Base-by-base conservation (phyloP, 2,113 vertebrate species). In the Sander lucioperca region DNA sequence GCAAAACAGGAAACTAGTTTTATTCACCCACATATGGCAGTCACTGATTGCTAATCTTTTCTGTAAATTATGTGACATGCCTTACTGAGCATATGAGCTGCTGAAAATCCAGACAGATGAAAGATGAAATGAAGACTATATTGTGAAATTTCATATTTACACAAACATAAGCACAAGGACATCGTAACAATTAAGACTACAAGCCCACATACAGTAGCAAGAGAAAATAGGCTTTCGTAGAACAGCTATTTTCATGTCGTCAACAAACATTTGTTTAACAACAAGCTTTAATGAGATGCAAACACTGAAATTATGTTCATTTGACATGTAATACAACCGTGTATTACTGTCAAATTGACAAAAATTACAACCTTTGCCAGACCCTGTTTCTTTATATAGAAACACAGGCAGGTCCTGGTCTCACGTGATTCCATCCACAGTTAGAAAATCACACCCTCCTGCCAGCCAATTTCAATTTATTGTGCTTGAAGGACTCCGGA, bases 401-500 rank as follows among this genome's bases (percentile, higher is more conserved):
- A 74, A 65, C 70, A 80, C 74, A 70, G 21, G 16, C 66, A 18
- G 48, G 27, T 39, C 6, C 30, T 51, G 27, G 27, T 82, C 63
- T 80, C 68, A 72, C 27, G 33, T 50, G 5, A 77, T 82, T 78
- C 75, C 48, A 51, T 77, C 25, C 10, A 68, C 19, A 36, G 57
- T 80, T 61, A 50, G 53, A 76, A 84, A 68, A 82, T 83, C 70
- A 80, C 69, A 65, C 68, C 56, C 27, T 30, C 11, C 18, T 56
- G 73, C 39, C 53, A 79, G 61, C 64, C 83, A 83, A 70, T 91
- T 89, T 67, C 79, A 80, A 86, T 87, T 57, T 63, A 90, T 76
- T 88, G 88, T 87, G 79, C 83, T 90, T 77, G 83, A 90, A 84
- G 78, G 86, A 85, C 82, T 86, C 85, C 87, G 27, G 27, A 90